These are phyloP conservation scores for Brachionus plicatilis DNA, from an alignment of 1,140 invertebrate species.

Conservation along the genomic window DNA sequence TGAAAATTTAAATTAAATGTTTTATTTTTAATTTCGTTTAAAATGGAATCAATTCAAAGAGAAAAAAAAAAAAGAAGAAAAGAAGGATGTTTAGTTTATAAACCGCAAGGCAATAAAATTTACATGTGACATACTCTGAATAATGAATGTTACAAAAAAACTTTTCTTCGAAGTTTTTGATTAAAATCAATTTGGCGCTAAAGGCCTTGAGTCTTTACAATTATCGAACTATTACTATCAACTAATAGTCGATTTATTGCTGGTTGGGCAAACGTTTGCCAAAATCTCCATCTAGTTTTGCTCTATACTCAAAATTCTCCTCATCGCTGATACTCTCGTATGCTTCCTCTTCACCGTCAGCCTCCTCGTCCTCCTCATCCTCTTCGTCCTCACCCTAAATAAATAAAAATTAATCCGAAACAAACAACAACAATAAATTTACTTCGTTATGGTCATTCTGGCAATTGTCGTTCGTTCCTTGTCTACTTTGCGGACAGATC, in stretches of 20 bases:
- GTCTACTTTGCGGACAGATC: constrained; percentile 65
- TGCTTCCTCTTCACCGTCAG: neutral
- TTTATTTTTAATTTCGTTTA: neutral
- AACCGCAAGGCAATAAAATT: neutral
- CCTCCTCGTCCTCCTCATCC: neutral
- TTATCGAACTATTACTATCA: neutral
- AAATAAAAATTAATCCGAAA: neutral
- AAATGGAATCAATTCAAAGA: neutral
- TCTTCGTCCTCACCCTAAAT: neutral
- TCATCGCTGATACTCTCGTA: constrained; percentile 33
- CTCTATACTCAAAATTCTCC: neutral
- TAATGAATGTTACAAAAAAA: neutral
- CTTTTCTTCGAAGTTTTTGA: neutral
- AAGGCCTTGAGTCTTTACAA: neutral
- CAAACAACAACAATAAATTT: neutral
- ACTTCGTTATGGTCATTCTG: neutral
- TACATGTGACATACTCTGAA: neutral
- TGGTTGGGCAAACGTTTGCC: neutral
- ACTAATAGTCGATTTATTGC: neutral
- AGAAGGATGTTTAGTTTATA: neutral
- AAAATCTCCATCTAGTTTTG: neutral
- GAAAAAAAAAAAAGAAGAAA: neutral
- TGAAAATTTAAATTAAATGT: neutral
- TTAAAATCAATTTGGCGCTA: neutral
- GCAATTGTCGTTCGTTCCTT: neutral